Base-by-base conservation (phyloP, 2,797 vertebrate genomes). In the Epinephelus coioides region DNA sequence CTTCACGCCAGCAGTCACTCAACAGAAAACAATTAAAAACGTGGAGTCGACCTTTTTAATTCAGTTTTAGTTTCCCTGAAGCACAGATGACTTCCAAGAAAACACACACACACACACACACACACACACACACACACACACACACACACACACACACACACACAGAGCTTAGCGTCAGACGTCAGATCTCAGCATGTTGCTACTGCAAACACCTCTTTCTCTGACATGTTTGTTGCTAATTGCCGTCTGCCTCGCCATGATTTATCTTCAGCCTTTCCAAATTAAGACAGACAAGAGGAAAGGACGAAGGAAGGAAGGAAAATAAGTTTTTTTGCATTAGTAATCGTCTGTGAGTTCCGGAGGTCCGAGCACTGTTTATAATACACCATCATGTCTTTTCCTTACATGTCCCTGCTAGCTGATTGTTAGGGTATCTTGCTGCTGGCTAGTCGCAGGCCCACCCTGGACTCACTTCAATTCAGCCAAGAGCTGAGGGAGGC, bases 401-500 rank as follows among this genome's bases (percentile, higher is more conserved):
- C 89, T 86, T 91, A 92, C 81, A 89, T 90, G 89, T 91, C 89
- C 78, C 71, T 85, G 81, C 86, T 71, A 21, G 50, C 75, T 65
- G 61, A 75, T 64, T 89, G 85, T 86, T 83, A 85, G 66, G 71
- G 25, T 80, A 25, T 78, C 68, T 66, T n/a, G 13, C 77, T 63
- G 44, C 60, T 74, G 69, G 72, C 73, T 40, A 17, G 46, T 56
- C 6, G 21, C 54, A 66, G 1, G 51, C 53, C 65, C 19, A 50
- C 70, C 64, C 23, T 46, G 0, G 51, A 63, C 40, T 54, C 2
- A 54, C 68, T 68, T 54, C 21, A 54, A 59, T 51, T 75, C 57
- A 51, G 66, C 53, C 56, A 65, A 69, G 55, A 76, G 50, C 17
- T 71, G 50, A 69, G 14, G 38, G 80, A 49, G 10, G 7, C 67